phyloP scores from a whole-genome alignment of 2,113 vertebrate genomes.

The Myrmecophaga tridactyla region DNA sequence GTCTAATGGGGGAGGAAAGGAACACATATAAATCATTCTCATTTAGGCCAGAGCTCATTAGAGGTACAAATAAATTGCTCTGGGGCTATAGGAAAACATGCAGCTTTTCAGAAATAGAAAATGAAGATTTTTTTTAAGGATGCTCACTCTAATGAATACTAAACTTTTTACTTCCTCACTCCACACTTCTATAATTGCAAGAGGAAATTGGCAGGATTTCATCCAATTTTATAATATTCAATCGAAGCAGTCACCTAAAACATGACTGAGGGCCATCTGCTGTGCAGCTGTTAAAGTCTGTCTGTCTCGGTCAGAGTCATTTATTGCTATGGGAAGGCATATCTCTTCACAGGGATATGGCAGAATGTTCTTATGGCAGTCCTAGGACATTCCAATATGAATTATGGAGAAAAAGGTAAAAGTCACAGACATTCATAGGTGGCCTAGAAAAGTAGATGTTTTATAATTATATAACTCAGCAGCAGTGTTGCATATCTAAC shows the following conservation, averaged over 20 bases:
- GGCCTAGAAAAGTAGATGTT: neutral
- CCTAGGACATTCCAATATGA: conserved; percentile 4
- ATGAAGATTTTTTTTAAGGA: conserved; percentile 55
- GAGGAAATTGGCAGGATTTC: conserved; percentile 70
- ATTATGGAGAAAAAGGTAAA: neutral
- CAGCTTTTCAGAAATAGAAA: conserved; percentile 48
- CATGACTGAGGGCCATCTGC: conserved; percentile 73
- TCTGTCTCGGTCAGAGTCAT: conserved; percentile 57
- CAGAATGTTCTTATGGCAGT: neutral
- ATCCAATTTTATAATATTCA: conserved; percentile 69
- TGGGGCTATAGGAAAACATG: conserved; percentile 13
- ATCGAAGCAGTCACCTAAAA: conserved; percentile 70
- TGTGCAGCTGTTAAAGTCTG: conserved; percentile 55
- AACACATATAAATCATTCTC: neutral
- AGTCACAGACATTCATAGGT: neutral
- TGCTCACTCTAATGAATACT: conserved; percentile 55
- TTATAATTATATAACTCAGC: neutral
- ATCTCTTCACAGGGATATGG: conserved; percentile 11
- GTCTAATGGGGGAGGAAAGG: conserved; percentile 37
- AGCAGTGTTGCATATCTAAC: neutral
- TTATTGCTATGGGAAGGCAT: conserved; percentile 44
- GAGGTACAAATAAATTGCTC: neutral
- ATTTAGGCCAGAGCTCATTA: conserved; percentile 2
- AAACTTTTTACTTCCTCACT: conserved; percentile 62
- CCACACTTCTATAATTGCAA: conserved; percentile 62